phyloP scores from a whole-genome alignment of 2,797 vertebrate genomes.

The Lepus oiostolus region DNA sequence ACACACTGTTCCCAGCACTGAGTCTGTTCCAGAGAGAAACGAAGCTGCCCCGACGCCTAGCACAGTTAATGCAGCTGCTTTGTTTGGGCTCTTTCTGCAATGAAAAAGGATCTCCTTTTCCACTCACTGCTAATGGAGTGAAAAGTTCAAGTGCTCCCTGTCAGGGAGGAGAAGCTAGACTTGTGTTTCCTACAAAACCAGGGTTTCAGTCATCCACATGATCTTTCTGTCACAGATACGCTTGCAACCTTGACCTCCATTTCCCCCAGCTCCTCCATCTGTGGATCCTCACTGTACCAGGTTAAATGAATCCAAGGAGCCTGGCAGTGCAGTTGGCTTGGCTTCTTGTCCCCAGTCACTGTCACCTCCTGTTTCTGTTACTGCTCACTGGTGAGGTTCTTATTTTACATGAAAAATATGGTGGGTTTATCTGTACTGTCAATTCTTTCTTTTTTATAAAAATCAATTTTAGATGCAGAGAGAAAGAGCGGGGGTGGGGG shows the following conservation, averaged over 20 bases:
- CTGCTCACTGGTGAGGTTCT: neutral
- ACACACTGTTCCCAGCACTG: neutral
- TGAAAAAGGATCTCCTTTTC: slow-evolving; percentile 9
- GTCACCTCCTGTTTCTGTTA: slow-evolving; percentile 69
- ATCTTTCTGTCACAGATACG: neutral
- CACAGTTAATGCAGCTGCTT: neutral
- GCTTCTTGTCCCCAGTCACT: neutral
- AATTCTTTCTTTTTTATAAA: neutral
- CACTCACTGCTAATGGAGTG: neutral
- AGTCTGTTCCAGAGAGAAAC: neutral
- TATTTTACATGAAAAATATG: neutral
- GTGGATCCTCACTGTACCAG: neutral
- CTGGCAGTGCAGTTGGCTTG: neutral
- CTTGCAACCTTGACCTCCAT: fast-evolving
- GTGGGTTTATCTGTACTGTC: neutral
- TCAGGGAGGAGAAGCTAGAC: neutral
- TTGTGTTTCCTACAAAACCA: neutral
- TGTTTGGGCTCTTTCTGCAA: slow-evolving; percentile 50
- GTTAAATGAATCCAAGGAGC: neutral
- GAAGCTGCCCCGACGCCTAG: neutral
- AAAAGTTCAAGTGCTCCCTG: neutral
- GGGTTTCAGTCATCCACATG: neutral
- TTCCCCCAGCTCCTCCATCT: neutral
- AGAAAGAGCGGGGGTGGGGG: too few species aligned
- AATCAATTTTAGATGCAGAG: too few species aligned